Evolutionary conservation across 53 echinoderm and acorn worm species (phyloP), one percentile per base, ranked within the genome.

Genomic region (Apostichopus leukothele): DNA sequence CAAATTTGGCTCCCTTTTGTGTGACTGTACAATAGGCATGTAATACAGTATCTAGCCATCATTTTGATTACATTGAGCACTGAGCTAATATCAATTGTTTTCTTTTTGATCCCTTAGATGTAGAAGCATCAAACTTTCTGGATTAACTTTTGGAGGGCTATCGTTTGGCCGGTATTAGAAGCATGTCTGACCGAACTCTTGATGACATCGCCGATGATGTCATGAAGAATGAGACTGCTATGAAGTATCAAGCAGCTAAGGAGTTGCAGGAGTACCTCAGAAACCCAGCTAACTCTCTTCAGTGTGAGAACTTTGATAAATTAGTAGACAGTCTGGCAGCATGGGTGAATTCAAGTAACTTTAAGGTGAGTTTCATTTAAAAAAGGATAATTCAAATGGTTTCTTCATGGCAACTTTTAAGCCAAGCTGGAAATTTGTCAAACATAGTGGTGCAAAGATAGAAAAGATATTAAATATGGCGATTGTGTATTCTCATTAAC

Each of bases 321-420:
- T 68, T 96, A 10, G 89, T 96, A 52, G 96, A 96, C 89, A 92
- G 91, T 52, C 90, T 96, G 21, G 93, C 92, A 7, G 77, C 89
- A 12, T 96, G 96, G 96, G 96, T 96, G 71, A 96, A 95, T 78
- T 93, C 95, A 80, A 96, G 96, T 74, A 96, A 96, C 89, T 96
- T 95, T 86, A 96, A 96, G 95, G 96, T 95, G 21, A 92, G 96
- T 71, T 71, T 5, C 6, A 13, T 16, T 63, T 7, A 63, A 11
- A 63, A 63, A 39, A 39, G 39, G 39, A 39, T 39, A 39, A 39
- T 39, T 39, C 39, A 39, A 39, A 39, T 39, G 39, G 3, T 39
- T 3, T 39, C 3, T 39, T 39, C 25, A 25, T 39, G 39, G 39
- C 39, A 39, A 39, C 39, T 39, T 39, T 39, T 3, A 39, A 39